Conservation (phyloP, 37 sponge, comb jelly and placozoan species). For the Ianthella basta region DNA sequence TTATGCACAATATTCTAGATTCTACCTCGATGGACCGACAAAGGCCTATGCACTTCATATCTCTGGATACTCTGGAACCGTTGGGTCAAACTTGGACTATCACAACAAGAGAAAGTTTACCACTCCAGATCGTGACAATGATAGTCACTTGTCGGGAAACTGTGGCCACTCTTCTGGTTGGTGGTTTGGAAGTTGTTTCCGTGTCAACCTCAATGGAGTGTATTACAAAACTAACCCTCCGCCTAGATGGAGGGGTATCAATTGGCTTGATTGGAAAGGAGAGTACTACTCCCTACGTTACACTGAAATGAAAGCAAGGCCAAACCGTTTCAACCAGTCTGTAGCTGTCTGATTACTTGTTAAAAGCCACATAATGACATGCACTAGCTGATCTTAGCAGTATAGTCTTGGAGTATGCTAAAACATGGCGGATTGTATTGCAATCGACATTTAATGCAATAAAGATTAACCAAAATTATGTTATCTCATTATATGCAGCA, state of each 20-base stretch:
- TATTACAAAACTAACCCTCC: not conserved
- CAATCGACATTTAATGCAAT: too few relatives aligned
- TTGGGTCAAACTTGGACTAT: not conserved
- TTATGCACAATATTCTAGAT: not conserved
- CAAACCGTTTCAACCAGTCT: too few relatives aligned
- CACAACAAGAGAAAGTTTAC: constrained; percentile 16
- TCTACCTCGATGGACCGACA: not conserved
- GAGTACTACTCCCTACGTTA: constrained; percentile 16
- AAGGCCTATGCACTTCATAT: not conserved
- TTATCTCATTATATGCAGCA: too few relatives aligned
- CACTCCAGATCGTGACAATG: constrained; percentile 32
- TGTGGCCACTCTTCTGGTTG: constrained; percentile 24
- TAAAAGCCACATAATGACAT: too few relatives aligned
- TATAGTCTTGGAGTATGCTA: too few relatives aligned
- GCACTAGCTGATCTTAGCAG: too few relatives aligned
- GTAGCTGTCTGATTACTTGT: too few relatives aligned
- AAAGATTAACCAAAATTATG: too few relatives aligned
- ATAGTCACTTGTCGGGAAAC: not conserved
- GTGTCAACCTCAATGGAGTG: constrained; percentile 12
- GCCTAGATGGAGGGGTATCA: constrained; percentile 9
- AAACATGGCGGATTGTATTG: too few relatives aligned
- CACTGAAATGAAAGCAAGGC: constrained; percentile 22
- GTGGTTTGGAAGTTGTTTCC: constrained; percentile 28
- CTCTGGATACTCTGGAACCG: not conserved
- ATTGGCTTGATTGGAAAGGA: constrained; percentile 18